Base-by-base conservation (phyloP, 2,888 invertebrate genomes). In the Chalcosyrphus nemorum region DNA sequence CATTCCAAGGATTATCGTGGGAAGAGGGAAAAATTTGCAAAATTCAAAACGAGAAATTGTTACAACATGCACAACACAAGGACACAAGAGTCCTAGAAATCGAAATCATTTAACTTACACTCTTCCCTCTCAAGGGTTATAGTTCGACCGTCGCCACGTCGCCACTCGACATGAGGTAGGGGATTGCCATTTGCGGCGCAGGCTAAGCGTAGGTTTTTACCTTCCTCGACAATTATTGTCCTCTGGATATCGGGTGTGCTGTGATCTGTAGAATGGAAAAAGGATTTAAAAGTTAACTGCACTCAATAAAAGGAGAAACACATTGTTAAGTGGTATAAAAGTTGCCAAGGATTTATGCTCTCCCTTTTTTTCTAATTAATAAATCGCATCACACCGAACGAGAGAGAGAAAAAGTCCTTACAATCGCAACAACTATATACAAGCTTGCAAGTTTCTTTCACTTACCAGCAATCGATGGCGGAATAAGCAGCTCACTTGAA, bases 121-220 rank as follows among this genome's bases (percentile, higher is more conserved):
- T 94, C 93, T 93, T 95, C 94, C 59, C 93, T 92, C 61, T 95
- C 94, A 72, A 94, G 91, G 71, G 93, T 93, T 86, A 95, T 95
- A 15, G 94, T 92, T 41, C 92, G 92, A 50, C 92, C 95, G 90
- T 95, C 94, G 50, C 93, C 92, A 87, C 94, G 93, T 65, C 93
- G 92, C 97, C 97, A 98, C 87, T 95, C 95, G 32, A 97, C 94
- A 7, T 93, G 92, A 0, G 98, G 97, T 59, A 92, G 92, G 0
- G 97, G 97, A 43, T 93, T 93, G 2, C 97, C 97, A 86, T 94
- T 94, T 0, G 96, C 95, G 24, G 94, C 94, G 90, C 97, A 98
- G 87, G 94, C 94, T 88, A 98, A 92, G n/a, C 96, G 94, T 52
- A 97, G 93, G 59, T 96, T 95, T 77, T 95, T 95, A 0, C 95